Base-by-base conservation (phyloP, 1,140 invertebrate genomes). In the Bombus superbus region DNA sequence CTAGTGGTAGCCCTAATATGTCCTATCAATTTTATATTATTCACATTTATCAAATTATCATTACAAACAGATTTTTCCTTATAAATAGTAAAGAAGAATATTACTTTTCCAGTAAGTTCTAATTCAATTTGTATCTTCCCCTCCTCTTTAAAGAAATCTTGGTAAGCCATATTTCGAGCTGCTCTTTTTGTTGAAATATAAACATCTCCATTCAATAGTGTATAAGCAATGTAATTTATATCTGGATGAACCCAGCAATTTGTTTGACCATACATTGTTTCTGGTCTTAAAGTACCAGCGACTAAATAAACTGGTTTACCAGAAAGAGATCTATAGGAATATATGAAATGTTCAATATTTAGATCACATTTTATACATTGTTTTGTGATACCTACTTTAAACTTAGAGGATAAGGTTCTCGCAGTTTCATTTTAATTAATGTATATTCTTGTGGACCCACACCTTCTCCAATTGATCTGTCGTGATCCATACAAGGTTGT, bases 221-320 rank as follows among this genome's bases (percentile, higher is more conserved):
- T 96, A 95, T 98, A 98, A 28, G 97, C 98, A 90, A 99, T 97
- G 92, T 99, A 99, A 86, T 97, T 97, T 90, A 99, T 98, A 91
- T 99, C 98, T 8, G 99, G 99, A 92, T 97, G 97, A 2, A 99
- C 93, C 99, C 99, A 99, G 94, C 99, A 99, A 94, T 99, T 99
- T 0, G 99, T 99, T 96, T 99, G 99, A 5, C 99, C 99, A 94
- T 99, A 99, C 99, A 99, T 99, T 2, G 99, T 99, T 96, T 99
- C 99, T 22, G 99, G 99, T 88, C 99, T 96, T 11, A 99, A 95
- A 32, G 99, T 99, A n/a, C 99, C 99, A 66, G 99, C 99, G 25
- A 99, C 98, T 73, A 99, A 96, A 94, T 95, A 99, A 40, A 99
- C 96, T 15, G 96, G 92, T 92, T 97, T 96, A 8, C 95, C 95